Evolutionary conservation across 2,113 vertebrate genomes (phyloP).

Genomic region (Indri indri): DNA sequence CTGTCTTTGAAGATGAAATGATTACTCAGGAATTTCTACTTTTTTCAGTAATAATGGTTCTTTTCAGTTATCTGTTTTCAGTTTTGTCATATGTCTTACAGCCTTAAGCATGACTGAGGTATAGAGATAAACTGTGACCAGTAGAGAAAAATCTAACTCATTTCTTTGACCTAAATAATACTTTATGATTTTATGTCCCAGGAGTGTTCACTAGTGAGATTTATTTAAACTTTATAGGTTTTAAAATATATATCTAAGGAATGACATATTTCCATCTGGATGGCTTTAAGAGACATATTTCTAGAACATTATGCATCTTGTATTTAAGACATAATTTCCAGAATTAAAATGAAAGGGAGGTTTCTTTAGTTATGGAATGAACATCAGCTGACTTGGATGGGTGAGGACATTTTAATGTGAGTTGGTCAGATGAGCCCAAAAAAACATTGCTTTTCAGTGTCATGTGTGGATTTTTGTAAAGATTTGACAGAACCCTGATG

Average conservation of each 20-base stretch:
- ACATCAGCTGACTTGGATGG: not conserved
- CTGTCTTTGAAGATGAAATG: not conserved
- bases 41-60: not conserved
- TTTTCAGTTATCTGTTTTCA: not conserved
- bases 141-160: not conserved
- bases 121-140: not conserved
- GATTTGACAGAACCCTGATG: not conserved
- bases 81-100: not conserved
- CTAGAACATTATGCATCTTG: not conserved
- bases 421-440: not conserved
- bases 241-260: not conserved
- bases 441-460: not conserved
- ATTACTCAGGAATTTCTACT: not conserved
- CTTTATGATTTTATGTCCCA: not conserved
- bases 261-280: not conserved
- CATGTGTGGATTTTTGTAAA: not conserved
- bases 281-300: not conserved
- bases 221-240: not conserved
- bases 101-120: too few relatives aligned
- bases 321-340: conserved; percentile 9
- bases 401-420: not conserved
- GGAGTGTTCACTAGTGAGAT: not conserved
- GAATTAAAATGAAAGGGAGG: not conserved
- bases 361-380: not conserved
- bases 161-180: not conserved